Percentiles rank a stretch among this genome's conserved stretches.
These are phyloP conservation scores for Cheilosia scutellata DNA, from an alignment of 2,888 invertebrate species.

Conservation along the genomic window DNA sequence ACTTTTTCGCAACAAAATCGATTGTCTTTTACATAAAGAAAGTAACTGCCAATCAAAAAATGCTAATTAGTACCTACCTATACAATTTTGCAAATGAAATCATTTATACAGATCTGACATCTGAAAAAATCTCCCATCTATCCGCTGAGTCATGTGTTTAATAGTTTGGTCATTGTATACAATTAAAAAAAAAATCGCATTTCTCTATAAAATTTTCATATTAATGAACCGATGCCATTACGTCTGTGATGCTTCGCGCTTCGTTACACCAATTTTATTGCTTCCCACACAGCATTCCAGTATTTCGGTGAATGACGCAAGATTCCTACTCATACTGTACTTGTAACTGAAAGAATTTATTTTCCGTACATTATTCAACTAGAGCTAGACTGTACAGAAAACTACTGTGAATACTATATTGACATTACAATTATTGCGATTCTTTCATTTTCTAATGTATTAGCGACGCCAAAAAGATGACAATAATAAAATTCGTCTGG, in stretches of 20 bases:
- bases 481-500: no score
- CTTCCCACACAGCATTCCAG: not conserved
- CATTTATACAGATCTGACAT: not conserved
- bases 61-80: not conserved
- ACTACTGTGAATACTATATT: not conserved
- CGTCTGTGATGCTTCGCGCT: not conserved
- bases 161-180: not conserved
- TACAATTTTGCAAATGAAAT: not conserved
- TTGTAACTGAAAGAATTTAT: not conserved
- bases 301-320: not conserved
- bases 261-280: not conserved
- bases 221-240: conserved; percentile 6
- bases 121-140: not conserved
- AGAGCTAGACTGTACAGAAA: not conserved
- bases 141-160: not conserved
- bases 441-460: no score
- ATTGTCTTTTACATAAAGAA: no score
- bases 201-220: not conserved
- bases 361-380: not conserved
- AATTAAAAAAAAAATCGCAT: not conserved
- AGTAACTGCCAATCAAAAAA: no score
- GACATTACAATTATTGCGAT: conserved; percentile 1
- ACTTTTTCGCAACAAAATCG: no score
- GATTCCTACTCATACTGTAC: not conserved
- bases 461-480: no score